Evolutionary conservation across 53 echinoderm and acorn worm genomes (phyloP).

Genomic region (Mesocentrotus franciscanus): DNA sequence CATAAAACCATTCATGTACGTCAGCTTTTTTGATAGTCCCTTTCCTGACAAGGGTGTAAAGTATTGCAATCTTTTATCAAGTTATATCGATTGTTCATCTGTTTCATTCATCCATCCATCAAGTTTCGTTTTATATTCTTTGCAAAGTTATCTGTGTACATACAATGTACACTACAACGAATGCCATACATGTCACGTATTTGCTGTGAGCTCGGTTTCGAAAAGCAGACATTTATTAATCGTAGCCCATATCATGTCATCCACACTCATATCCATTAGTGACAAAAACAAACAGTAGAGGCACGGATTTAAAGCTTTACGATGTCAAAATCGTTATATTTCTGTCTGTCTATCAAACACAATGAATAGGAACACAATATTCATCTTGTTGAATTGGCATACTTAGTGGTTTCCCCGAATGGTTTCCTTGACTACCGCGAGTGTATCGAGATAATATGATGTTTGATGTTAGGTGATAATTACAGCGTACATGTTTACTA

Average conservation of each 20-base stretch:
- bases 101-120: too few relatives aligned
- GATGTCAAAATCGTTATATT: too few relatives aligned
- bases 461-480: conserved; percentile 19
- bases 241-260: neutral
- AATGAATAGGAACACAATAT: neutral
- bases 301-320: neutral
- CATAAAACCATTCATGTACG: too few relatives aligned
- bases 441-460: neutral
- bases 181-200: too few relatives aligned
- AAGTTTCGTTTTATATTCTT: too few relatives aligned
- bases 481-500: neutral
- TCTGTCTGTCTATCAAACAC: neutral
- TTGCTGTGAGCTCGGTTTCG: too few relatives aligned
- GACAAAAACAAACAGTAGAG: neutral
- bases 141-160: too few relatives aligned
- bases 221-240: neutral
- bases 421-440: neutral
- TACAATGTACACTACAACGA: too few relatives aligned
- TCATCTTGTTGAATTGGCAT: neutral
- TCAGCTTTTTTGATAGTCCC: too few relatives aligned
- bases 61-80: too few relatives aligned
- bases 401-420: neutral
- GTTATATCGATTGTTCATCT: too few relatives aligned
- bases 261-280: neutral
- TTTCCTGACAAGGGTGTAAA: too few relatives aligned